phyloP scores from a whole-genome alignment of 2,113 vertebrate species.

The Pelobates fuscus region DNA sequence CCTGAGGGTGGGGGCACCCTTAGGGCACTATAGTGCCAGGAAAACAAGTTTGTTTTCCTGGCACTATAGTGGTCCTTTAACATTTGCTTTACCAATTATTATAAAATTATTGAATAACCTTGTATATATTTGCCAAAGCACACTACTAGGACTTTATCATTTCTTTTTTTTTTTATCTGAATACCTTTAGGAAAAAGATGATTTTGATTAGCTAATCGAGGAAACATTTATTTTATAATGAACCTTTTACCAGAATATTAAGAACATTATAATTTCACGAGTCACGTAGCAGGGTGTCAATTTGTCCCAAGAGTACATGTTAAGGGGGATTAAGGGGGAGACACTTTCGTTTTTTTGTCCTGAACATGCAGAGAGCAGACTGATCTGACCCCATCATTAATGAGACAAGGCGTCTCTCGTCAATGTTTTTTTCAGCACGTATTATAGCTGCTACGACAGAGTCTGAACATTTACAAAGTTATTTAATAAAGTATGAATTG shows the following conservation, averaged over 20 bases:
- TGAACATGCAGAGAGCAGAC: conserved; percentile 6
- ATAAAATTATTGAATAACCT: too few species aligned
- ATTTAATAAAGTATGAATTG: too few species aligned
- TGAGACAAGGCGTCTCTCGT: conserved; percentile 37
- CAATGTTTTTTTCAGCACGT: conserved; percentile 21
- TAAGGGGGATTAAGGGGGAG: conserved; percentile 14
- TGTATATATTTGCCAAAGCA: too few species aligned
- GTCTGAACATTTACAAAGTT: background rate
- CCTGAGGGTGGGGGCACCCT: too few species aligned
- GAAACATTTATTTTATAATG: background rate
- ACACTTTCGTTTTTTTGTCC: conserved; percentile 30
- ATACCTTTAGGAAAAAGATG: too few species aligned
- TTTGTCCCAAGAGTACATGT: conserved; percentile 3
- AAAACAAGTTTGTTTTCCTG: too few species aligned
- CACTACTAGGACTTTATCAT: too few species aligned
- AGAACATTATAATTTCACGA: background rate
- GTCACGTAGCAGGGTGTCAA: conserved; percentile 24
- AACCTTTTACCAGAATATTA: background rate
- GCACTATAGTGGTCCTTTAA: too few species aligned
- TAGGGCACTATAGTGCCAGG: too few species aligned
- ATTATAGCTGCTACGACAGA: conserved; percentile 19
- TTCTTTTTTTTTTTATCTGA: too few species aligned
- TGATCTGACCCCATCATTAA: conserved; percentile 32
- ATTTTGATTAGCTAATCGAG: too few species aligned
- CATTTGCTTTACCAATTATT: too few species aligned